Percentiles rank a stretch among this genome's conserved stretches.
These are phyloP conservation scores for Eonycteris spelaea DNA, from an alignment of 2,113 vertebrate genomes.

Conservation along the genomic window DNA sequence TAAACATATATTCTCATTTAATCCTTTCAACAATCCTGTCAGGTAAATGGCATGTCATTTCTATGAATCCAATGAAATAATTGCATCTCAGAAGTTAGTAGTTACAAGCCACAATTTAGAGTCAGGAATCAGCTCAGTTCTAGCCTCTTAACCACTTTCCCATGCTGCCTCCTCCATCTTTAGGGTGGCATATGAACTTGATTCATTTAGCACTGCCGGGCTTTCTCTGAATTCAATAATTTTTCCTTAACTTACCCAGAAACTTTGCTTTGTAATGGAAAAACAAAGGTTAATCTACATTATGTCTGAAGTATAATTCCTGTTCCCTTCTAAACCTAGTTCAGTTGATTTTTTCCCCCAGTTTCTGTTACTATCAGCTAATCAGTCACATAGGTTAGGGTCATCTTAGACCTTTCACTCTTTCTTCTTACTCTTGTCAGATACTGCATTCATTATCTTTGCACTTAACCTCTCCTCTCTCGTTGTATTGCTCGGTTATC, in stretches of 20 bases:
- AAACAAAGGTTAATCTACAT: neutral
- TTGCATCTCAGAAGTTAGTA: neutral
- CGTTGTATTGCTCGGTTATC: neutral
- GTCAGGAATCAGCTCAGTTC: neutral
- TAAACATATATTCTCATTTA: neutral
- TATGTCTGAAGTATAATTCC: neutral
- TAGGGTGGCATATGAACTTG: neutral
- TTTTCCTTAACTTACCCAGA: neutral
- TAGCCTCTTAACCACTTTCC: neutral
- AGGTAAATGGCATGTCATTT: neutral
- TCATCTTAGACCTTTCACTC: neutral
- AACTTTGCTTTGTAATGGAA: constrained; percentile 18
- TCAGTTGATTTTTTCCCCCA: neutral
- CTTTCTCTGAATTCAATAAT: neutral
- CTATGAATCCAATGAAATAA: neutral
- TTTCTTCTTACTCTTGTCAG: neutral
- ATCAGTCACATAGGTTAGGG: neutral
- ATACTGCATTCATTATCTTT: neutral
- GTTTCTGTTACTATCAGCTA: neutral
- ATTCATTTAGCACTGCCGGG: neutral
- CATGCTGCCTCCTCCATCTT: neutral
- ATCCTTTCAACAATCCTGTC: neutral
- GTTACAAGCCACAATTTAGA: neutral
- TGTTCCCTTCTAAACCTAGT: neutral
- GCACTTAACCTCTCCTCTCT: neutral